Conservation (phyloP, 2,888 invertebrate genomes). For the Drosophila borborema region DNA sequence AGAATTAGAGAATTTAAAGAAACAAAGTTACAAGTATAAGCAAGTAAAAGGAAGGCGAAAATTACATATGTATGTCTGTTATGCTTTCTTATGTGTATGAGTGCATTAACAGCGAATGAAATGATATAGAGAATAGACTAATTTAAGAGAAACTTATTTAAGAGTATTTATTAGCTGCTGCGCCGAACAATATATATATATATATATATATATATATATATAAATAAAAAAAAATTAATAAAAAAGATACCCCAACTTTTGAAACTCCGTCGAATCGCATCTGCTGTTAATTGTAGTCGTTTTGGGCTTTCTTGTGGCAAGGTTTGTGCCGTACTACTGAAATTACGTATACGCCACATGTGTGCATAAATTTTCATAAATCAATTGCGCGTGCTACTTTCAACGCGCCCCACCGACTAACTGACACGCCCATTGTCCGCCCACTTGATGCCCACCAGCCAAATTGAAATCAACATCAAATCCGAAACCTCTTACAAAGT, state of each 20-base stretch:
- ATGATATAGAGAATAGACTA: too few relatives aligned
- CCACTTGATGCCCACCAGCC: constrained; percentile 34
- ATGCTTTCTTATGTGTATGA: too few relatives aligned
- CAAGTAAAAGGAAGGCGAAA: too few relatives aligned
- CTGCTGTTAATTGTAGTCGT: constrained; percentile 20
- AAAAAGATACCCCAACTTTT: neutral
- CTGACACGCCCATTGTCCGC: constrained; percentile 39
- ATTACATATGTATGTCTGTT: too few relatives aligned
- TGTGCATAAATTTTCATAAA: constrained; percentile 73
- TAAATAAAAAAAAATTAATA: too few relatives aligned
- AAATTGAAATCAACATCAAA: constrained; percentile 49
- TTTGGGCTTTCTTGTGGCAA: neutral
- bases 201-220: too few relatives aligned
- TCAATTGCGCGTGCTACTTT: constrained; percentile 77
- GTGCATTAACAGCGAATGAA: too few relatives aligned
- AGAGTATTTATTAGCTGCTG: too few relatives aligned
- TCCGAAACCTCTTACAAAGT: constrained; percentile 24
- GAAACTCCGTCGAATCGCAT: neutral
- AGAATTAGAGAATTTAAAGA: too few relatives aligned
- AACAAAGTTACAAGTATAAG: too few relatives aligned
- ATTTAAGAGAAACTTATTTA: too few relatives aligned
- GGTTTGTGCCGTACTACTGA: constrained; percentile 23
- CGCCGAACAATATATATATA: too few relatives aligned
- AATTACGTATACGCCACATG: constrained; percentile 52
- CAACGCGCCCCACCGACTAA: constrained; percentile 36